Conservation (phyloP, 2,113 vertebrate genomes). For the Astur gentilis region DNA sequence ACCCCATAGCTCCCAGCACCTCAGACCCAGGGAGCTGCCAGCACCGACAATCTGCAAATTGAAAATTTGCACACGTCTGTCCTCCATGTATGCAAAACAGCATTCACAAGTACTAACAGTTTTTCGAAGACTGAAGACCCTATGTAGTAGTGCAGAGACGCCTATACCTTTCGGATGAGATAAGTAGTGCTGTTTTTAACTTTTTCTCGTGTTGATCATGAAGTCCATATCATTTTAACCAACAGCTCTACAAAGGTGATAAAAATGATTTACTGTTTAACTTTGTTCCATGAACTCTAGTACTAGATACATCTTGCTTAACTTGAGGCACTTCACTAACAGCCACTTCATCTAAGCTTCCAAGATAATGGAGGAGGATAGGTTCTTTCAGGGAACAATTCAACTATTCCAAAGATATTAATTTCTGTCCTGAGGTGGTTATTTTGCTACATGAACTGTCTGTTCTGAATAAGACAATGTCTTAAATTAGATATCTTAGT, state of each 20-base stretch:
- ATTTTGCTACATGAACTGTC: neutral
- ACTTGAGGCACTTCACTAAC: neutral
- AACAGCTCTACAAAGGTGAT: neutral
- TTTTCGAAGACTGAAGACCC: neutral
- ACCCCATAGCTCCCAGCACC: accelerated
- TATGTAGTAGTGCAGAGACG: neutral
- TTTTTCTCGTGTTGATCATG: neutral
- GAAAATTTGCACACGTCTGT: neutral
- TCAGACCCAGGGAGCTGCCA: neutral
- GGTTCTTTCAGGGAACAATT: neutral
- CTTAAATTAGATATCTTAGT: neutral
- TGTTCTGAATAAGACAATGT: neutral
- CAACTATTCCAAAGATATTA: neutral
- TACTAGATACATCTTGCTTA: neutral
- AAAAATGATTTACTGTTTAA: neutral
- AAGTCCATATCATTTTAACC: neutral
- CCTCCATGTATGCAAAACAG: neutral
- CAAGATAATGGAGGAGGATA: neutral
- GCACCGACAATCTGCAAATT: neutral
- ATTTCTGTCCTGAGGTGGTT: neutral
- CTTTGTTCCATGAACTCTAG: neutral
- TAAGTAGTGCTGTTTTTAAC: neutral
- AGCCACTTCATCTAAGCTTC: neutral
- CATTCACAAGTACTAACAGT: neutral
- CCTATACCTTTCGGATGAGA: neutral